phyloP scores from a whole-genome alignment of 2,113 vertebrate genomes.

The Corvus hawaiiensis region DNA sequence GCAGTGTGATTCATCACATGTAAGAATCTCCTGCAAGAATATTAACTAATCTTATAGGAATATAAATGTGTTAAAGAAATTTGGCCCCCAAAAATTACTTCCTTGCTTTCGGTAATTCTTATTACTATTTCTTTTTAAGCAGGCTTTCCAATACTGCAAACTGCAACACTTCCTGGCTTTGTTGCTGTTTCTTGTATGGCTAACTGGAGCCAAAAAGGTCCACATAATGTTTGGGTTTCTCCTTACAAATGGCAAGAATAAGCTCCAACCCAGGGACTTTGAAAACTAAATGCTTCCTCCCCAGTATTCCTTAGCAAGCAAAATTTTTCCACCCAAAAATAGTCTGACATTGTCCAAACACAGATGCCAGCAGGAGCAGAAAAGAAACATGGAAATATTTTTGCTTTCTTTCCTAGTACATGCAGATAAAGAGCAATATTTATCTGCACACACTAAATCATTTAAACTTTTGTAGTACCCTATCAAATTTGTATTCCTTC shows the following conservation, averaged over 20 bases:
- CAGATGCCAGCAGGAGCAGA: neutral
- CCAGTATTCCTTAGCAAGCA: neutral
- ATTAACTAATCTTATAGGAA: neutral
- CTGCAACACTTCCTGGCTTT: neutral
- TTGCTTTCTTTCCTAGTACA: neutral
- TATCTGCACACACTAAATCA: neutral
- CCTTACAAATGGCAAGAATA: neutral
- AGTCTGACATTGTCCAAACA: neutral
- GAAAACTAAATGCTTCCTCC: neutral
- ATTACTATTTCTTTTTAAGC: neutral
- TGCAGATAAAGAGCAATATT: neutral
- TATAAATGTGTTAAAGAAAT: neutral
- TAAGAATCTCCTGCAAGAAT: neutral
- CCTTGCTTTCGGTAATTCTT: neutral
- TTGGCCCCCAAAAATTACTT: neutral
- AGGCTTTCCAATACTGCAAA: neutral
- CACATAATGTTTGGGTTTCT: neutral
- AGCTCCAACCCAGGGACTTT: neutral
- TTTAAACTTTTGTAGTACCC: neutral
- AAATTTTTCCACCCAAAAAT: neutral
- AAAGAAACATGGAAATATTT: neutral
- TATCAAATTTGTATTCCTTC: neutral
- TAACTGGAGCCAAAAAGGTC: neutral
- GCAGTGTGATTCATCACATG: neutral
- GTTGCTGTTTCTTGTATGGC: neutral